Evolutionary conservation across 2,797 vertebrate species (phyloP).

Genomic region (Pantherophis alleghaniensis): DNA sequence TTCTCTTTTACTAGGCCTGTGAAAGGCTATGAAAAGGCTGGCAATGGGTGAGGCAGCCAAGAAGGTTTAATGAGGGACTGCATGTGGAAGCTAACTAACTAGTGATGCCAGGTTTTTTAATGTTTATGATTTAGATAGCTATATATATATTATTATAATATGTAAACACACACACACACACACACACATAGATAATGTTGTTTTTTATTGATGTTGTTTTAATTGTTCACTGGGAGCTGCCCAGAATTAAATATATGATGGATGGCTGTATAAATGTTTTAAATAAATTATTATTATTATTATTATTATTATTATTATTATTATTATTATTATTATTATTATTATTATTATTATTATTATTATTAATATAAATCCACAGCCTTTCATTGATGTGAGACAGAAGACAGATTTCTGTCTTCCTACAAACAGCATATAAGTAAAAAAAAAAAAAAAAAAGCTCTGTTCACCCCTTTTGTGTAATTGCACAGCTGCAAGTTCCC

Average conservation of each 20-base stretch:
- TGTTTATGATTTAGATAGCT: too few species aligned
- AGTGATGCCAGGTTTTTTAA: background rate
- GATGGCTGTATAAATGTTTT: background rate
- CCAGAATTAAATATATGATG: background rate
- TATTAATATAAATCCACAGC: background rate
- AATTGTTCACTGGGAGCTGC: background rate
- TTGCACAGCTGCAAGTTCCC: conserved; percentile 67
- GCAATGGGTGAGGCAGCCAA: background rate
- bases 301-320: too few species aligned
- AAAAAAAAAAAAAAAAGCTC: conserved; percentile 51
- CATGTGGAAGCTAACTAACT: background rate
- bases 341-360: too few species aligned
- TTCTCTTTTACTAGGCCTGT: background rate
- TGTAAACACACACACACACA: too few species aligned
- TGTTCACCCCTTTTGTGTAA: conserved; percentile 66
- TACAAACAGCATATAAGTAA: conserved; percentile 63
- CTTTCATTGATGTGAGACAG: background rate
- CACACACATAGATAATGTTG: too few species aligned
- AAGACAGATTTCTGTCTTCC: background rate
- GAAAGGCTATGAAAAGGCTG: background rate
- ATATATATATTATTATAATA: too few species aligned
- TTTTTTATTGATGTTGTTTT: background rate
- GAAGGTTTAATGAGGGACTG: background rate
- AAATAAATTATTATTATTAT: too few species aligned
- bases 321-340: too few species aligned